Evolutionary conservation across 2,888 invertebrate genomes (phyloP).

Genomic region (Scelioninae gen. 2): DNA sequence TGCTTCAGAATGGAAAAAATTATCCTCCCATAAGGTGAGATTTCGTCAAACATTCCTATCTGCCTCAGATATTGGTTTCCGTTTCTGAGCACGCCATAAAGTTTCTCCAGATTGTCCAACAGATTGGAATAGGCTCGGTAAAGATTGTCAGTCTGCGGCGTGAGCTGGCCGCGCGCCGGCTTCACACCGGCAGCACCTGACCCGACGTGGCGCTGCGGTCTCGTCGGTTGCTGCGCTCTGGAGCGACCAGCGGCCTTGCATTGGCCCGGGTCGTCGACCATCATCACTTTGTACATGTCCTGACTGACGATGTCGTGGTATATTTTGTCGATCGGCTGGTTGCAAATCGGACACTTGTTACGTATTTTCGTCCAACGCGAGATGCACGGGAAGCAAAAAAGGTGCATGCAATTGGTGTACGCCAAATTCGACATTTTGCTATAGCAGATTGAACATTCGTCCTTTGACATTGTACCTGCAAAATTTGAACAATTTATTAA

Average conservation of each 20-base stretch:
- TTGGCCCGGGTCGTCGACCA: not conserved
- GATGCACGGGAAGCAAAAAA: conserved; percentile 14
- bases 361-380: not conserved
- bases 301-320: conserved; percentile 1
- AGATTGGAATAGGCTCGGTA: no score
- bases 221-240: not conserved
- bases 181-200: no score
- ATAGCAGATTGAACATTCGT: conserved; percentile 3
- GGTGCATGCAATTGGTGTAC: conserved; percentile 13
- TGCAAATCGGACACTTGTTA: conserved; percentile 16
- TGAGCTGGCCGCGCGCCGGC: no score
- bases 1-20: no score
- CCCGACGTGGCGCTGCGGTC: no score
- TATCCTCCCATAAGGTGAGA: no score
- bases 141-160: no score
- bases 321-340: not conserved
- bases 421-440: not conserved
- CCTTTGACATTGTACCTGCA: conserved; percentile 12
- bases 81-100: no score
- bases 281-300: conserved; percentile 2
- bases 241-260: not conserved
- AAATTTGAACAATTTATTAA: no score
- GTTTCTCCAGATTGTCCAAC: no score
- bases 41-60: no score
- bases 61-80: no score